phyloP scores from a whole-genome alignment of 2,113 vertebrate species.

The Stomatorhinus ivindoensis region DNA sequence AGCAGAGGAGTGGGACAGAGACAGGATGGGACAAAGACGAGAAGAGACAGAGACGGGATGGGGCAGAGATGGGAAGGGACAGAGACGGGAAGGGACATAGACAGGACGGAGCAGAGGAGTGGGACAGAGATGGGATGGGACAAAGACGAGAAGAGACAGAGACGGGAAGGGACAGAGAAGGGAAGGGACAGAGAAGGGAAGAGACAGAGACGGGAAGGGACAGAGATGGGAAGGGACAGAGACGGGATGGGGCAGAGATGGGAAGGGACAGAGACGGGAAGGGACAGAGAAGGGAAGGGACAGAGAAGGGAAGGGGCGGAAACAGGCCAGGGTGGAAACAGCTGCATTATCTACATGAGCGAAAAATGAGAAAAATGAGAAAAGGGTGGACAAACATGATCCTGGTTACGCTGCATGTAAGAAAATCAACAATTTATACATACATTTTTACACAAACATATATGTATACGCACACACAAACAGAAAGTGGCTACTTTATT shows the following conservation, averaged over 20 bases:
- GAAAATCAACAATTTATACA: not conserved
- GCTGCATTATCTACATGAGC: not conserved
- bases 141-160: no score
- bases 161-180: no score
- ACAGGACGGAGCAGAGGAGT: fast-evolving
- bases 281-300: no score
- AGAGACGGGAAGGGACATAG: no score
- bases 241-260: no score
- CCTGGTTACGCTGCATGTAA: not conserved
- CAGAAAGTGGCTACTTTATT: not conserved
- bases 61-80: no score
- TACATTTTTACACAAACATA: not conserved
- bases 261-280: fast-evolving
- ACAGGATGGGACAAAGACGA: no score
- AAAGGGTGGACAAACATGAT: not conserved
- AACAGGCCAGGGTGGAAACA: no score
- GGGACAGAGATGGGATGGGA: no score
- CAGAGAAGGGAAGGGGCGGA: not conserved
- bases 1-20: no score
- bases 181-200: not conserved
- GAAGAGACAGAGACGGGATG: fast-evolving
- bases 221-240: no score
- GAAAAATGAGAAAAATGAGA: not conserved
- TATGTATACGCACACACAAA: not conserved
- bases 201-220: no score